Percentiles rank a stretch among this genome's conserved stretches.
Conservation (phyloP, 2,113 vertebrate genomes). For the Cyphomyrus discorhynchus region DNA sequence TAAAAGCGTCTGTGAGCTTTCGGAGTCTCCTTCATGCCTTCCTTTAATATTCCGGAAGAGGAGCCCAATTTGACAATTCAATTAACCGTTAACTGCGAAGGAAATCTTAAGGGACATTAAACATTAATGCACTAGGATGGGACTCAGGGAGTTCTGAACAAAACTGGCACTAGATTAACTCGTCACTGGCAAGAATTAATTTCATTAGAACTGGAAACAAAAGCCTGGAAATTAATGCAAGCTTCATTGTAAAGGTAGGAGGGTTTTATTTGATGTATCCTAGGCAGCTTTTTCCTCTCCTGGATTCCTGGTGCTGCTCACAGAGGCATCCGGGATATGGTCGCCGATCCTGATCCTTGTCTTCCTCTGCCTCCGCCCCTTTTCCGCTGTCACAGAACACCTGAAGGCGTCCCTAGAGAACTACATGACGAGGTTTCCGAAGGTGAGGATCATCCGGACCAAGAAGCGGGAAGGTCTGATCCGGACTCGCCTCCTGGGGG, state of each 20-base stretch:
- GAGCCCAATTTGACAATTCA: constrained; percentile 34
- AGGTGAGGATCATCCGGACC: constrained; percentile 79
- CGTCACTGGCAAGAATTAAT: constrained; percentile 13
- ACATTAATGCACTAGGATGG: constrained; percentile 33
- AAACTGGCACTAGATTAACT: constrained; percentile 35
- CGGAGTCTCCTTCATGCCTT: constrained; percentile 14
- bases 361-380: constrained; percentile 17
- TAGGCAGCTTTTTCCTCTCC: background rate
- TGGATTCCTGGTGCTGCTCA: no score
- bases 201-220: constrained; percentile 6
- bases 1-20: background rate
- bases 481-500: constrained; percentile 76
- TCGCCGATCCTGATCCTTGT: background rate
- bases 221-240: background rate
- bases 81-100: constrained; percentile 37
- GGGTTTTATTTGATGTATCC: background rate
- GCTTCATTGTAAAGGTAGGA: background rate
- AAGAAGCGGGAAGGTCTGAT: constrained; percentile 82
- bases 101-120: constrained; percentile 35
- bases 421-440: constrained; percentile 75
- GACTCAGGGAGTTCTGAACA: constrained; percentile 27
- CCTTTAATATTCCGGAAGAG: constrained; percentile 37
- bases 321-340: no score
- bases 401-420: constrained; percentile 74
- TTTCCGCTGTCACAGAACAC: constrained; percentile 62